Evolutionary conservation across 2,888 invertebrate species (phyloP), one percentile per base, ranked within the genome.

Genomic region (Sepioteuthis lessoniana): DNA sequence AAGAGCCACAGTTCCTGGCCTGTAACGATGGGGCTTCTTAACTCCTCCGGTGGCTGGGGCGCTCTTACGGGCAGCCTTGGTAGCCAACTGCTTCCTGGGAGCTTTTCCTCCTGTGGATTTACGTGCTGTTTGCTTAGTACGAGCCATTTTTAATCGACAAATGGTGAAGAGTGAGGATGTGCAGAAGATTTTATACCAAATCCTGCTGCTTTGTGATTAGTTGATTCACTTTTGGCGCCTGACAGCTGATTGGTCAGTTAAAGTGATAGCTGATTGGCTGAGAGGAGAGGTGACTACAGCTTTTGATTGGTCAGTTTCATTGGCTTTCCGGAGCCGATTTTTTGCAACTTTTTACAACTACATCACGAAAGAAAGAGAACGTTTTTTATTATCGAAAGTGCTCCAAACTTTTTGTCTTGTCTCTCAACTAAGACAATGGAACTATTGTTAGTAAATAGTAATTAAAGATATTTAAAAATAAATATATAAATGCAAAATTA

Each of bases 1-100:
- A 60, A 97, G 95, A 94, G 96, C 96, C 5, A 96, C 96, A 28
- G 96, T 96, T 93, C 97, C 97, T 16, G 97, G 97, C 94, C 96
- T 95, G 96, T 96, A 97, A 94, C 97, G 95, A 94, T 96, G 96
- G 55, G 96, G 96, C 93, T 97, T 96, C 95, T 93, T 93, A 7
- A 93, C 93, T 5, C 93, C 93, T 25, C 93, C 93, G 55, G 93
- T 93, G 7, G 93, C 93, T 21, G 93, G 93, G 60, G 93, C 93
- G 37, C 93, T 93, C 21, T 93, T 93, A 31, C 93, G 50, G 60
- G 93, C 93, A 37, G 93, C 93, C 60, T 93, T 93, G 0, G 93
- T 93, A 28, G 93, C 93, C 35, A 93, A 37, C 37, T 55, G 55
- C 7, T 93, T 93, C 28, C 93, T 50, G 35, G 93, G 93, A 38